Percentiles rank a stretch among this genome's conserved stretches.
Evolutionary conservation across 2,888 invertebrate genomes (phyloP).

Genomic region (Archips xylosteana): DNA sequence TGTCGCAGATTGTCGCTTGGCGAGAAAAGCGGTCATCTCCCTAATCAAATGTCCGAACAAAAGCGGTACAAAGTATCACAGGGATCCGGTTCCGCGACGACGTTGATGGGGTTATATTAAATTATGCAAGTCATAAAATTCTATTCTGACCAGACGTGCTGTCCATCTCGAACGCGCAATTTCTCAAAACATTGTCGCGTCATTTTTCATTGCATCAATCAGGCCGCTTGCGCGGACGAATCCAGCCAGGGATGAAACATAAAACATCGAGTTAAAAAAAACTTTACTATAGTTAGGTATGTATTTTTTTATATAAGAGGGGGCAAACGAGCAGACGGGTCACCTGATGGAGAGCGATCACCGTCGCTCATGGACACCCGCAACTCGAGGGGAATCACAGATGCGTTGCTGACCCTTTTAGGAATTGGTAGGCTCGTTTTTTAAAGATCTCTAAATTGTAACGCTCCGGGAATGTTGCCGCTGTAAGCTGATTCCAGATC

Average conservation of each 20-base stretch:
- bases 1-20: conserved; percentile 56
- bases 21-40: conserved; percentile 65
- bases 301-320: too few relatives aligned
- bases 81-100: conserved; percentile 65
- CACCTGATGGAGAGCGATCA: too few relatives aligned
- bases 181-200: conserved; percentile 83
- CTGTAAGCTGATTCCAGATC: too few relatives aligned
- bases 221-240: conserved; percentile 65
- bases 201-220: conserved; percentile 85
- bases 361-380: too few relatives aligned
- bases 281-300: too few relatives aligned
- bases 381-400: too few relatives aligned
- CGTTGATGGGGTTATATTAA: conserved; percentile 64
- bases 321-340: too few relatives aligned
- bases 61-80: conserved; percentile 65
- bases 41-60: conserved; percentile 67
- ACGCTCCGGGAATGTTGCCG: too few relatives aligned
- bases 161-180: conserved; percentile 72
- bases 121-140: conserved; percentile 83
- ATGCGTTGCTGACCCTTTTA: too few relatives aligned
- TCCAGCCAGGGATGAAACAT: conserved; percentile 65
- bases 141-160: conserved; percentile 66
- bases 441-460: too few relatives aligned
- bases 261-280: neutral
- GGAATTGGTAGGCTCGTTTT: too few relatives aligned